Percentiles rank a stretch among this genome's conserved stretches.
Conservation (phyloP, 1,140 invertebrate species). For the Melanaphis sacchari region DNA sequence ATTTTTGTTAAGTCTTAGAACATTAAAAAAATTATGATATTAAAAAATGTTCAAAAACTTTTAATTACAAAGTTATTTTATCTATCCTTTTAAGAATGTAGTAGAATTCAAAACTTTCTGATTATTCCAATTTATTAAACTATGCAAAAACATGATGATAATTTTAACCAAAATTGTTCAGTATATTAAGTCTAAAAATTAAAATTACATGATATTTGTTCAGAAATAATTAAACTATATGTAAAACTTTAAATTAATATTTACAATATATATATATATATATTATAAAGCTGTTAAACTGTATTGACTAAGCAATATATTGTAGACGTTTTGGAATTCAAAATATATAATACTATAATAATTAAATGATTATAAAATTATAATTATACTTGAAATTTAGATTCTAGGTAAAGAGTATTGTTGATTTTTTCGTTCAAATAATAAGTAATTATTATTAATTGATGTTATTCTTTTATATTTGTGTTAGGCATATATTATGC, state of each 20-base stretch:
- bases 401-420: background rate
- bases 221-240: background rate
- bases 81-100: background rate
- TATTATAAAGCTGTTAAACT: background rate
- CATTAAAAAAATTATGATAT: background rate
- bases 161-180: background rate
- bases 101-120: background rate
- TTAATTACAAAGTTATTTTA: background rate
- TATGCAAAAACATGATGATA: background rate
- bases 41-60: background rate
- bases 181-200: background rate
- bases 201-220: background rate
- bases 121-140: slow-evolving; percentile 8
- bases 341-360: background rate
- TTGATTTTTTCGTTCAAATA: background rate
- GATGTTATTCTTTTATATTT: too few species aligned
- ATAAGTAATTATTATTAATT: background rate
- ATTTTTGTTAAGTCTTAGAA: background rate
- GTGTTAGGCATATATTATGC: background rate
- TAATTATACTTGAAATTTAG: background rate
- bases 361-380: background rate
- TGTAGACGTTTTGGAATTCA: background rate
- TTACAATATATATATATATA: too few species aligned
- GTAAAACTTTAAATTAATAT: background rate
- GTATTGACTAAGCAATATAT: background rate